Conservation (phyloP, 2,888 invertebrate genomes). For the Griposia aprilina region DNA sequence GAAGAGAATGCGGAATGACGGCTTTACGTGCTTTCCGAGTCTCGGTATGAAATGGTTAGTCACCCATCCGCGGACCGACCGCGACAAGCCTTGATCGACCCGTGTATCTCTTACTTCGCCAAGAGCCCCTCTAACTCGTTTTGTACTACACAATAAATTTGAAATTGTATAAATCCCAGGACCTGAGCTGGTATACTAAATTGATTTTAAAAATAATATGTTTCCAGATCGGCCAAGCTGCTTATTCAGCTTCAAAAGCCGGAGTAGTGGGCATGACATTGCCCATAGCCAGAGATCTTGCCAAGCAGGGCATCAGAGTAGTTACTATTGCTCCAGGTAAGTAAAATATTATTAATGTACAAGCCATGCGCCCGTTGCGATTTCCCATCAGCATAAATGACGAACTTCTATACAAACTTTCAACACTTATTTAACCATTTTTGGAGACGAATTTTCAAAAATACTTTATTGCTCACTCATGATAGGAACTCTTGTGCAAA, state of each 20-base stretch:
- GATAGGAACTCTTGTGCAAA: no score
- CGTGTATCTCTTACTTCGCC: background rate
- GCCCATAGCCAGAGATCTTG: constrained; percentile 98
- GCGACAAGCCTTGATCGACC: background rate
- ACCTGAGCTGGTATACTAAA: background rate
- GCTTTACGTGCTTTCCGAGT: background rate
- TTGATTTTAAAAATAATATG: background rate
- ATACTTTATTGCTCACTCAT: background rate
- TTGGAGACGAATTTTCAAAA: background rate
- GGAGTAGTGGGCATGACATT: constrained; percentile 98
- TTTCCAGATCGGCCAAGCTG: constrained; percentile 97
- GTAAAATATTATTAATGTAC: background rate
- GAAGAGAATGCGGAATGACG: background rate
- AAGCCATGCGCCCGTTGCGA: background rate
- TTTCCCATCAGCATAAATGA: background rate
- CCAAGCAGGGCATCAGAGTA: constrained; percentile 94
- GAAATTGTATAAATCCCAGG: background rate
- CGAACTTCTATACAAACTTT: background rate
- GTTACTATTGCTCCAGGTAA: constrained; percentile 95
- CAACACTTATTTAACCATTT: background rate
- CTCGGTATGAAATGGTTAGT: background rate
- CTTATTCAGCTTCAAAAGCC: constrained; percentile 98
- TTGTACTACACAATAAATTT: background rate
- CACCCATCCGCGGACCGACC: background rate
- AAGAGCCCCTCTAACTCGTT: no score